phyloP scores from a whole-genome alignment of 2,888 invertebrate genomes.

The Limnephilus marmoratus region DNA sequence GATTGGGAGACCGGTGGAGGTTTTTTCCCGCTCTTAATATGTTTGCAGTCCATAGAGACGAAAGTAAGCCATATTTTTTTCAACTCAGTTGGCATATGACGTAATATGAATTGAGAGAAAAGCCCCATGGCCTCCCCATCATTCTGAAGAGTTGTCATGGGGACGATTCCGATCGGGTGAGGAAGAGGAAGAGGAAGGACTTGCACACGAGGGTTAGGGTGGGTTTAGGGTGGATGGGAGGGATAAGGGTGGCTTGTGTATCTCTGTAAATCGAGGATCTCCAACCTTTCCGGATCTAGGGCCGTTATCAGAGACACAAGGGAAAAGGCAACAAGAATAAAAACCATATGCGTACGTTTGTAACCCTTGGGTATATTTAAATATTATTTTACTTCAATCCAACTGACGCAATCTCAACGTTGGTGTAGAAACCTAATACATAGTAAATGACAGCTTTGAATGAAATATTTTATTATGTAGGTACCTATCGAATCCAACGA shows the following conservation, averaged over 20 bases:
- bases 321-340: conserved; percentile 14
- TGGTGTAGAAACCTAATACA: neutral
- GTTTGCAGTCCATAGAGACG: conserved; percentile 57
- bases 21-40: conserved; percentile 53
- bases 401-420: neutral
- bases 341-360: conserved; percentile 5
- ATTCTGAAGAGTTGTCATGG: conserved; percentile 59
- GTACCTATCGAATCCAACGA: neutral
- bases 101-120: conserved; percentile 65
- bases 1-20: conserved; percentile 49
- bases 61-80: conserved; percentile 64
- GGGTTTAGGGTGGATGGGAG: conserved; percentile 32
- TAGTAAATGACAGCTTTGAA: neutral
- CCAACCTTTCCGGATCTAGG: conserved; percentile 41
- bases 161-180: conserved; percentile 52
- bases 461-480: neutral
- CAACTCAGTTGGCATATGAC: conserved; percentile 64
- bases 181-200: conserved; percentile 26
- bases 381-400: neutral
- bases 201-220: neutral
- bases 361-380: neutral
- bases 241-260: conserved; percentile 20
- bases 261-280: conserved; percentile 43
- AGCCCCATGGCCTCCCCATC: conserved; percentile 57
- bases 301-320: conserved; percentile 32